phyloP scores from a whole-genome alignment of 2,113 vertebrate genomes.

The Cyanoderma ruficeps region DNA sequence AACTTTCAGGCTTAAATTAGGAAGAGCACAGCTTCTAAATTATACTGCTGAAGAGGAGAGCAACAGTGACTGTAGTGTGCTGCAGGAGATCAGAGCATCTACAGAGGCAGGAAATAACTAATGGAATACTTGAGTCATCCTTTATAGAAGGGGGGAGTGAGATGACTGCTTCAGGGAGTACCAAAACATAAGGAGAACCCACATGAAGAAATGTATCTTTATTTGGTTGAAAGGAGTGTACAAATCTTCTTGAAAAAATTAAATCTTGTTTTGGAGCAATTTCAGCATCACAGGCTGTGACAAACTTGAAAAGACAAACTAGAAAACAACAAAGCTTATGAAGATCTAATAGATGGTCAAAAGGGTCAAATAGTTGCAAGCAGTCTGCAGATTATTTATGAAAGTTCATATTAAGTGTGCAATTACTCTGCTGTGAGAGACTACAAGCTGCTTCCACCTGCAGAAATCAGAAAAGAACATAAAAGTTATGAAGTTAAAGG shows the following conservation, averaged over 20 bases:
- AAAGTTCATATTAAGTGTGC: neutral
- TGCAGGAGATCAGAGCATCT: neutral
- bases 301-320: neutral
- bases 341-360: neutral
- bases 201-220: neutral
- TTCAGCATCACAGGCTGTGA: neutral
- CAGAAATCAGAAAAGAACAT: neutral
- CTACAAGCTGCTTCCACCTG: neutral
- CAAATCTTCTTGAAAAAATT: neutral
- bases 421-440: neutral
- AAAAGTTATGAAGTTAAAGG: neutral
- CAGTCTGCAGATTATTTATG: neutral
- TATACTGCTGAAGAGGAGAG: neutral
- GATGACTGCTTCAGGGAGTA: neutral
- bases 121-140: conserved; percentile 32
- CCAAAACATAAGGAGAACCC: neutral
- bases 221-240: neutral
- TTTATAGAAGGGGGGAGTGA: neutral
- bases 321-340: neutral
- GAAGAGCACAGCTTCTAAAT: neutral
- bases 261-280: neutral
- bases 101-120: conserved; percentile 2
- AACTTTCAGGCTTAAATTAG: neutral
- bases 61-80: neutral
- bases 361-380: neutral